Percentiles rank a stretch among this genome's conserved stretches.
Conservation (phyloP, 2,113 vertebrate species). For the Vidua macroura region DNA sequence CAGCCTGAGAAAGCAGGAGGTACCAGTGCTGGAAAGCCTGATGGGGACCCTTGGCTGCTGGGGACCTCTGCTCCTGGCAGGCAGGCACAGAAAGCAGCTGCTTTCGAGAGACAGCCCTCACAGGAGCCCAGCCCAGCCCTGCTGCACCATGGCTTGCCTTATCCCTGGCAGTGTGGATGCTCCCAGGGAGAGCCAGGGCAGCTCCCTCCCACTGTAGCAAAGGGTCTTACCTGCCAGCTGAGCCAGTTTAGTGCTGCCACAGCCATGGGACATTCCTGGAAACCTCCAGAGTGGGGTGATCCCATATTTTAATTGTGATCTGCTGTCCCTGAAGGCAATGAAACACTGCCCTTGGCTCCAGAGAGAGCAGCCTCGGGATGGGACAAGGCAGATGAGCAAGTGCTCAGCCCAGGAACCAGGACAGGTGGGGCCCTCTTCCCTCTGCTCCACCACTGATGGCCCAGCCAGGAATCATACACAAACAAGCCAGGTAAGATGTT, state of each 20-base stretch:
- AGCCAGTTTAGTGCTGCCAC: neutral
- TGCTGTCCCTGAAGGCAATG: neutral
- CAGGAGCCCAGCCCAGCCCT: neutral
- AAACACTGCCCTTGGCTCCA: neutral
- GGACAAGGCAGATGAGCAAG: neutral
- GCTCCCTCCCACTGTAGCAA: neutral
- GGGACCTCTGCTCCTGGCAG: neutral
- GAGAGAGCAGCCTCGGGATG: slow-evolving; percentile 6
- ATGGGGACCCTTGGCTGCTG: neutral
- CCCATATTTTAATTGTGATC: neutral
- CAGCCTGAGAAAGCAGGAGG: slow-evolving; percentile 11
- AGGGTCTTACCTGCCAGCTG: neutral
- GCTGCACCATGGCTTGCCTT: neutral
- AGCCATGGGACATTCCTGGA: neutral
- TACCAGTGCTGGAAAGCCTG: neutral
- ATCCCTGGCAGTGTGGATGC: neutral
- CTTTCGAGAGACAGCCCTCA: neutral
- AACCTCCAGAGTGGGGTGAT: neutral
- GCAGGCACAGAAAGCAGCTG: neutral
- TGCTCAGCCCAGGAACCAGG: neutral
- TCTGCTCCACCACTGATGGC: neutral
- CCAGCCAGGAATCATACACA: neutral
- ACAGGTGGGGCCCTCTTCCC: neutral
- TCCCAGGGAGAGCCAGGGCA: neutral
- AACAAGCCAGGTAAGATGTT: neutral